Evolutionary conservation across 2,888 invertebrate species (phyloP), one percentile per base, ranked within the genome.

Genomic region (Tubiluchus corallicola): DNA sequence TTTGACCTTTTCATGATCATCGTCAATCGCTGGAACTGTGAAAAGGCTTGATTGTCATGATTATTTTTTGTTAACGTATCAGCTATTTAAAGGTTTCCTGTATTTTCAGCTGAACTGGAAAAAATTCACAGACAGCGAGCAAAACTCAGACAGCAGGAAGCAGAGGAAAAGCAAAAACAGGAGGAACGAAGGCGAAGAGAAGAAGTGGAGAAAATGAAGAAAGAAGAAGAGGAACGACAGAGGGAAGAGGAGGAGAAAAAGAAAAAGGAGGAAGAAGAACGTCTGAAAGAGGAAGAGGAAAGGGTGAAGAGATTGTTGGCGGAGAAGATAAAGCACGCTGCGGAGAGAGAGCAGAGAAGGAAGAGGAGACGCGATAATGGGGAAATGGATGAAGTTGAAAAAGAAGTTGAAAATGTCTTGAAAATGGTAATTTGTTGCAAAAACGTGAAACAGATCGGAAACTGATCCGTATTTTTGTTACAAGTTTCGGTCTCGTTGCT

Each of bases 401-500:
- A 43, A 20, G 21, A 48, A 38, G 41, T 40, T 13, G 41, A 43
- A 3, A 38, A 48, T n/a, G n/a, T n/a, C n/a, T n/a, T n/a, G n/a
- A n/a, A n/a, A n/a, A n/a, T n/a, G n/a, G n/a, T 43, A 18, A 21
- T 42, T 16, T 9, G 15, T n/a, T 44, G 3, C 5, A 21, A 29
- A 42, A 21, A 15, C 37, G n/a, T 20, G 19, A 18, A 40, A 18
- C 4, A 17, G 13, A 9, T 40, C 19, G 4, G 4, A 18, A 5
- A 40, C 15, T 40, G 17, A 45, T 21, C 17, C 15, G 2, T 48
- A n/a, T 40, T 21, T 39, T 37, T 41, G 38, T 37, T 43, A 47
- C 55, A 54, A 41, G 51, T 53, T 9, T 47, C 55, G 17, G 66
- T 67, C 37, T 79, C 80, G 63, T 74, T 84, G n/a, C n/a, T n/a